Conservation (phyloP, 2,888 invertebrate genomes). For the Lepidonotus clava region DNA sequence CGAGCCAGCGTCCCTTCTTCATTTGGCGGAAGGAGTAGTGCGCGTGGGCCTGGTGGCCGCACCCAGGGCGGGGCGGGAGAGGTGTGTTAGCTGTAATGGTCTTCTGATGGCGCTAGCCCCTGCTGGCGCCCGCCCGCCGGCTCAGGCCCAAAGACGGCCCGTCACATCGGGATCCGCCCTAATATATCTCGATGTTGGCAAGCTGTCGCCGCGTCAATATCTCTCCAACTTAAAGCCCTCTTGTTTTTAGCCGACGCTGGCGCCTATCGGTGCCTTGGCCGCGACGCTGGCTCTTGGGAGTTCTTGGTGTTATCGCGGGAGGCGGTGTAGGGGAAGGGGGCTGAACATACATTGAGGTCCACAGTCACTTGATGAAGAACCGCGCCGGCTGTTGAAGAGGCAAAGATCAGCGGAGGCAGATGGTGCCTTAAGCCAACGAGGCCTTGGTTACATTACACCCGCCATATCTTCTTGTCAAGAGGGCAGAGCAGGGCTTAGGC, state of each 20-base stretch:
- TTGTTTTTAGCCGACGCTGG: neutral
- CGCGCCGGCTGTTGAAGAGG: conserved; percentile 32
- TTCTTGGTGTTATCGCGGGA: no score
- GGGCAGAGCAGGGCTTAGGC: conserved; percentile 31
- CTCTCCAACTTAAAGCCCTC: conserved; percentile 45
- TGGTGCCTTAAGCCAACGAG: conserved; percentile 41
- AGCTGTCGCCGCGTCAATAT: conserved; percentile 50
- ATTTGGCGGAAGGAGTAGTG: conserved; percentile 29
- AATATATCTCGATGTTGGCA: conserved; percentile 44
- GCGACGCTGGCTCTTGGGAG: no score
- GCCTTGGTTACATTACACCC: conserved; percentile 39
- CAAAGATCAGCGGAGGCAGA: conserved; percentile 51
- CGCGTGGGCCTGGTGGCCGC: neutral
- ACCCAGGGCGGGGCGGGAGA: neutral
- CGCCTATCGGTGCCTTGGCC: no score
- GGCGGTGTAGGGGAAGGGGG: neutral
- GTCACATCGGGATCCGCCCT: conserved; percentile 39
- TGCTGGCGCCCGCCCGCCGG: neutral
- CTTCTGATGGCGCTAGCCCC: conserved; percentile 2
- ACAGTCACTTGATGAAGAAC: conserved; percentile 42
- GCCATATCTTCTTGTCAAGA: conserved; percentile 50
- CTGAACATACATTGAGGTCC: neutral
- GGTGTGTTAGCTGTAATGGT: conserved; percentile 33
- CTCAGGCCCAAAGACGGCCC: conserved; percentile 29
- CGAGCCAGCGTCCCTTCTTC: neutral